Evolutionary conservation across 2,888 invertebrate species (phyloP).

Genomic region (Chymomyza procnemis): DNA sequence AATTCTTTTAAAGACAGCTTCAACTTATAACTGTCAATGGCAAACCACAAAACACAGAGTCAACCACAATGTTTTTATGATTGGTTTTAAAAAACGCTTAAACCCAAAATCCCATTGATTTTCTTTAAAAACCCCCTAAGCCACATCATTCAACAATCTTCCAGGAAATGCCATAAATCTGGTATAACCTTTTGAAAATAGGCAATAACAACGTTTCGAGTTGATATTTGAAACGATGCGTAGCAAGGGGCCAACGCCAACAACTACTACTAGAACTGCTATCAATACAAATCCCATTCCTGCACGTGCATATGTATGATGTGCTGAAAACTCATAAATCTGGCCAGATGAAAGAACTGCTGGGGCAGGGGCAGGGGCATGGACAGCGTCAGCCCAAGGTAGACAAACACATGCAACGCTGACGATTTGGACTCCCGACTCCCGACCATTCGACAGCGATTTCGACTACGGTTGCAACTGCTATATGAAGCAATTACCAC

Average conservation of each 20-base stretch:
- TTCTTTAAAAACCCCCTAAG: neutral
- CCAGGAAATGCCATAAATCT: neutral
- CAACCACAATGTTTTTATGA: neutral
- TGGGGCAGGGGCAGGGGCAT: too few species aligned
- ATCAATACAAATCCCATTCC: conserved; percentile 13
- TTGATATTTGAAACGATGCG: conserved; percentile 34
- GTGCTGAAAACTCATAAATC: conserved; percentile 51
- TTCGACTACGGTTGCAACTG: neutral
- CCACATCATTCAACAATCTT: neutral
- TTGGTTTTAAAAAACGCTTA: neutral
- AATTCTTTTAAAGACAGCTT: too few species aligned
- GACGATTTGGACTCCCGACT: neutral
- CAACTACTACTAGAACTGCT: conserved; percentile 18
- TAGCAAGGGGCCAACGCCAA: conserved; percentile 43
- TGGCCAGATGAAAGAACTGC: conserved; percentile 7
- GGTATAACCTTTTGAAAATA: neutral
- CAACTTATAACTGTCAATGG: too few species aligned
- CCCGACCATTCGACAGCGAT: neutral
- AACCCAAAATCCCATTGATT: neutral
- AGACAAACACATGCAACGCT: conserved; percentile 10
- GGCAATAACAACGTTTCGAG: conserved; percentile 33
- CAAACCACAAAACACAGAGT: neutral
- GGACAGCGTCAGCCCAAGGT: conserved; percentile 10
- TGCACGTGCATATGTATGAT: conserved; percentile 25
- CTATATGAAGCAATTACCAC: conserved; percentile 60